Base-by-base conservation (phyloP, 2,888 invertebrate genomes). In the Tholera decimalis region DNA sequence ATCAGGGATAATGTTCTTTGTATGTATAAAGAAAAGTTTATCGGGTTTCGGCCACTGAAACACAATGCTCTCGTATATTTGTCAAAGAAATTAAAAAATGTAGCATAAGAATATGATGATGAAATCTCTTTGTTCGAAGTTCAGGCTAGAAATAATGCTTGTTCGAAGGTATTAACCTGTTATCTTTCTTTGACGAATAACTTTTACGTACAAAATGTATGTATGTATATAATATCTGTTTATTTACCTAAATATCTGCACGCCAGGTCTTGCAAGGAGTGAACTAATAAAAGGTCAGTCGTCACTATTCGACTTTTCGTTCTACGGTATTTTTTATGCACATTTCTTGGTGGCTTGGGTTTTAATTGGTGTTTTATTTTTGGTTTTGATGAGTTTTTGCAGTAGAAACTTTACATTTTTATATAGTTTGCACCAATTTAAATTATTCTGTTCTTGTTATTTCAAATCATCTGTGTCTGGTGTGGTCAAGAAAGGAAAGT, bases 221-320 rank as follows among this genome's bases (percentile, higher is more conserved):
- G 11, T 46, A 46, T n/a, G 2, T 26, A 8, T 30, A 20, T 33
- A 20, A 9, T 41, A 39, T 46, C 7, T 53, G 22, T 56, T 54
- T 50, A 56, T 50, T 63, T 43, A 51, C 13, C 51, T 24, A 1
- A 44, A 46, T 68, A 53, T 73, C 18, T 74, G 30, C 44, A 70
- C 35, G 24, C 37, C 74, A 74, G 74, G 74, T 74, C 70, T 74
- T 60, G 26, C 57, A 30, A 49, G 60, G 62, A 47, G 33, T 65
- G 49, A 73, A 56, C 22, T 57, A 24, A 44, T 15, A 35, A 54
- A 56, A 74, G 73, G 73, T 74, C 53, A 70, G 74, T 74, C 8
- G 33, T 44, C 35, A 49, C 18, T 24, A 22, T 41, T 49, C 3
- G 26, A 18, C 5, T 44, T 13, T 43, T 18, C 6, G 28, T 26